Evolutionary conservation across 2,113 vertebrate species (phyloP), one percentile per base, ranked within the genome.

Genomic region (Pithys albifrons): DNA sequence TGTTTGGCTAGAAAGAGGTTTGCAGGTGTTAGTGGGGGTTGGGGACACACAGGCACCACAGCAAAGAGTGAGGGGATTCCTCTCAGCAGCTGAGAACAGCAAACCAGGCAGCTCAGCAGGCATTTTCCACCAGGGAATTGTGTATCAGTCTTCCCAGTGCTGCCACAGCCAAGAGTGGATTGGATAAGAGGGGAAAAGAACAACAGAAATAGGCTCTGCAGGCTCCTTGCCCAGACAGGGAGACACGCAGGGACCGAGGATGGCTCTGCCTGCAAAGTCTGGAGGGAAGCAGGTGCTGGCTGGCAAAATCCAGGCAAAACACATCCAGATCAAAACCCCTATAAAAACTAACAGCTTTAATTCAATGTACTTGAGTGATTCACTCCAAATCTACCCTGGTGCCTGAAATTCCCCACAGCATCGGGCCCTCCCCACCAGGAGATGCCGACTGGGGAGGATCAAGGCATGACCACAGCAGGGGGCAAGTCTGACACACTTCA

Each of bases 1-100:
- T 74, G 79, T 81, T 96, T 96, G 75, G 93, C 95, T 97, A 94
- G 70, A 97, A 97, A 85, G 82, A 97, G 89, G 84, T 81, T 94
- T 41, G 92, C 49, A 79, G 4, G 73, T 3, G 5, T 97, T 97
- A 97, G 75, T 2, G 7, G 35, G 67, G 2, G 39, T 1, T 48
- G 59, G 37, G 64, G 62, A 73, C 57, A 18, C 1, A 0, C 28
- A 4, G 1, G 52, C 41, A 12, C 54, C 11, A 8, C 75, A 85
- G 61, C 75, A 64, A 79, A 66, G 71, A 73, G 52, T 2, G 45
- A 43, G 35, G 27, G 88, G 64, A 59, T 27, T n/a, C 52, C 81
- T 48, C 51, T n/a, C 62, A 82, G 48, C 2, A 1, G 43, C 37
- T 49, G 58, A 65, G 57, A 80, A 33, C 25, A 91, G 75, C 59